Evolutionary conservation across 1,140 invertebrate species (phyloP).

Genomic region (Cheumatopsyche charites): DNA sequence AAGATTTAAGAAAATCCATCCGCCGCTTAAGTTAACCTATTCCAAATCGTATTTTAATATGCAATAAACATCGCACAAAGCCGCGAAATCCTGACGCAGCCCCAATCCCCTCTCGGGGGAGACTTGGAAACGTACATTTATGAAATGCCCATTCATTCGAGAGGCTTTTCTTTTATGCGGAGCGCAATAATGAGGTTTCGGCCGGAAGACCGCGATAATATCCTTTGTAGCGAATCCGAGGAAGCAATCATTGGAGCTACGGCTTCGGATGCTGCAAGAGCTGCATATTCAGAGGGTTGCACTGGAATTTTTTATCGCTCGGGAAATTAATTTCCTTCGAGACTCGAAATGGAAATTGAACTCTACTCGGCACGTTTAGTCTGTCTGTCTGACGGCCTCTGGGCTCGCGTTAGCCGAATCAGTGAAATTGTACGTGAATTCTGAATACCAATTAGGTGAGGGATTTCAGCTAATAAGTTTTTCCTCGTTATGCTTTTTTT

Average conservation of each 20-base stretch:
- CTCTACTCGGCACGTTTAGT: conserved; percentile 14
- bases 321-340: conserved; percentile 49
- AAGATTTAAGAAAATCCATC: too few relatives aligned
- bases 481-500: conserved; percentile 45
- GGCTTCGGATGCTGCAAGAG: conserved; percentile 21
- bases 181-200: not conserved
- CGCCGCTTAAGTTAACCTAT: too few relatives aligned
- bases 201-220: conserved; percentile 10
- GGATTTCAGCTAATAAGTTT: conserved; percentile 49
- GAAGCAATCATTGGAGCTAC: conserved; percentile 45
- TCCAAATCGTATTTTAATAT: too few relatives aligned
- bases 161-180: not conserved
- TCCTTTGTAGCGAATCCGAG: conserved; percentile 40
- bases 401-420: conserved; percentile 38
- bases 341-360: conserved; percentile 48
- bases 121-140: not conserved
- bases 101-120: too few relatives aligned
- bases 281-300: conserved; percentile 24
- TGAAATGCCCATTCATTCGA: conserved; percentile 5
- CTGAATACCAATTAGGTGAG: conserved; percentile 48
- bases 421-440: conserved; percentile 49
- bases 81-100: too few relatives aligned
- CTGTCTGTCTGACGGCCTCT: conserved; percentile 10
- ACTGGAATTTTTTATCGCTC: conserved; percentile 40
- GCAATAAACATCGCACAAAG: too few relatives aligned